Percentiles rank a stretch among this genome's conserved stretches.
Conservation (phyloP, 2,888 invertebrate species). For the Prosapia bicincta region DNA sequence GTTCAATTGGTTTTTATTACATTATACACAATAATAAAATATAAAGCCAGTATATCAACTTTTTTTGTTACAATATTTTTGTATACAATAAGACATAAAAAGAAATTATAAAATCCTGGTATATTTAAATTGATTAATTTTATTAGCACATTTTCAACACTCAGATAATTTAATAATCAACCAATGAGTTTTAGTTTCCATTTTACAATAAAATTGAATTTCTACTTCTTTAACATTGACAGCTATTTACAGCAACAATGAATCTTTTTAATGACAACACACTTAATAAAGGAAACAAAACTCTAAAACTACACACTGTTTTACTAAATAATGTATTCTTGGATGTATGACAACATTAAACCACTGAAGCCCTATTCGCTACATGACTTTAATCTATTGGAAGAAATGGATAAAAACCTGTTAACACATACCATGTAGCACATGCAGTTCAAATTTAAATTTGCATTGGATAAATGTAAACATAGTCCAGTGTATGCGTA, state of each 20-base stretch:
- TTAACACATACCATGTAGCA: background rate
- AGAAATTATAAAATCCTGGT: slow-evolving; percentile 5
- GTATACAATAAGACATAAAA: slow-evolving; percentile 24
- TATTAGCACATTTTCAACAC: background rate
- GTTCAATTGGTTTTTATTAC: slow-evolving; percentile 28
- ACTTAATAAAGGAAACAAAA: slow-evolving; percentile 13
- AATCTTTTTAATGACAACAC: background rate
- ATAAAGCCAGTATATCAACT: slow-evolving; percentile 28
- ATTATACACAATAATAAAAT: slow-evolving; percentile 28
- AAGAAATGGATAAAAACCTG: slow-evolving; percentile 9
- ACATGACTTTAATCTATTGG: slow-evolving; percentile 9
- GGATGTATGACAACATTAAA: slow-evolving; percentile 4
- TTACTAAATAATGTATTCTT: background rate
- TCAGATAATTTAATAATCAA: background rate
- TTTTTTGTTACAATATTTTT: slow-evolving; percentile 16
- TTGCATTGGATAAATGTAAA: background rate
- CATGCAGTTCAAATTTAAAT: background rate
- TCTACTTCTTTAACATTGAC: slow-evolving; percentile 4
- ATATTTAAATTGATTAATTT: background rate
- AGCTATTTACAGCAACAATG: slow-evolving; percentile 23
- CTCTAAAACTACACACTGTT: slow-evolving; percentile 18
- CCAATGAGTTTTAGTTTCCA: background rate
- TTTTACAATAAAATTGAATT: background rate
- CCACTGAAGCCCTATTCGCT: slow-evolving; percentile 10
- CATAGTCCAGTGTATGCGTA: background rate